Conservation (phyloP, 2,797 vertebrate genomes). For the Morus bassanus region DNA sequence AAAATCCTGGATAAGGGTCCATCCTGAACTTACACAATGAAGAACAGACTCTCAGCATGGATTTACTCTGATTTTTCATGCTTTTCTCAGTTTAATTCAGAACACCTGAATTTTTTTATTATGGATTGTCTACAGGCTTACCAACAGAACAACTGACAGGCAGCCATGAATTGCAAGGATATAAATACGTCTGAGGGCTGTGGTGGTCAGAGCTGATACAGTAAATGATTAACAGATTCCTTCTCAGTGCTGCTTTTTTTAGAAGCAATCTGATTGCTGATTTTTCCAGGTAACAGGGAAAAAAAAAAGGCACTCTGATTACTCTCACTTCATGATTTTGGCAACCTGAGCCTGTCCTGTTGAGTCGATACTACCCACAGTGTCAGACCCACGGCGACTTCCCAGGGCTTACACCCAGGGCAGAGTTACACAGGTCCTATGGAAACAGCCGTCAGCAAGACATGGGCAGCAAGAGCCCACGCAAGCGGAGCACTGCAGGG, state of each 20-base stretch:
- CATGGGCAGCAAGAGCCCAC: not conserved
- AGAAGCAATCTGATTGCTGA: not conserved
- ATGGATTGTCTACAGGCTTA: slow-evolving; percentile 1
- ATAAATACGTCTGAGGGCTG: not conserved
- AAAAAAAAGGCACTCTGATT: not conserved
- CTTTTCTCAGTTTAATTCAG: not conserved
- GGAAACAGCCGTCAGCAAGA: not conserved
- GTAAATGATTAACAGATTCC: not conserved
- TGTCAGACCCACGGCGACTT: rapidly evolving
- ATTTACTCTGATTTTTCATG: slow-evolving; percentile 23
- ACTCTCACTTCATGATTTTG: not conserved
- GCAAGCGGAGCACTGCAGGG: rapidly evolving
- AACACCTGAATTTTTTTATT: not conserved
- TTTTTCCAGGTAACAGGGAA: not conserved
- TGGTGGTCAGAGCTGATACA: not conserved
- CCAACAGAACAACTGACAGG: not conserved
- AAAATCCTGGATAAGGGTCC: not conserved
- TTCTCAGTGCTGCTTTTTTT: not conserved
- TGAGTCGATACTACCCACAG: not conserved
- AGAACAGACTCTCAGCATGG: not conserved
- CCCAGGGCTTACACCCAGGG: not conserved
- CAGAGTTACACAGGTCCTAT: not conserved
- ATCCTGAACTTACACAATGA: not conserved
- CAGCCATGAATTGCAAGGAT: not conserved
- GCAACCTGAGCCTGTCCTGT: not conserved